These are phyloP conservation scores for Cotesia glomerata DNA, from an alignment of 1,140 invertebrate species.

Conservation along the genomic window DNA sequence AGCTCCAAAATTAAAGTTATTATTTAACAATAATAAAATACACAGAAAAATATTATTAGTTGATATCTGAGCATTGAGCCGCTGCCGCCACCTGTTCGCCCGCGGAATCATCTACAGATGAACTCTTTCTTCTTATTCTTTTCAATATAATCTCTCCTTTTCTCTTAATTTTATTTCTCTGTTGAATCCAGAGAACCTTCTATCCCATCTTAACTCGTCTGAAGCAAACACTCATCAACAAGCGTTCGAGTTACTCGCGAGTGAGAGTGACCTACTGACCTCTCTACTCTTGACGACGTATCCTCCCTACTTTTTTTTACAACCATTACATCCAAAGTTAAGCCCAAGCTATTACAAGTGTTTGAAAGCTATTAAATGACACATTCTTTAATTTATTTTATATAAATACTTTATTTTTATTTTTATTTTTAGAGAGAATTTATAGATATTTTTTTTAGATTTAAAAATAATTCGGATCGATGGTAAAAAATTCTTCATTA, in stretches of 20 bases:
- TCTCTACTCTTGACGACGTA: conserved; percentile 46
- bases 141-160: neutral
- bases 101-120: neutral
- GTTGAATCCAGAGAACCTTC: neutral
- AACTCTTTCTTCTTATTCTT: neutral
- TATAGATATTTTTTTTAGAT: too few relatives aligned
- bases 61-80: conserved; percentile 33
- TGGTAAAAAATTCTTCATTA: too few relatives aligned
- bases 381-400: too few relatives aligned
- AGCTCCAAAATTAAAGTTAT: too few relatives aligned
- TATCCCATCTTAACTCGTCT: too few relatives aligned
- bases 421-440: too few relatives aligned
- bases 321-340: neutral
- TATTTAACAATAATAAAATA: too few relatives aligned
- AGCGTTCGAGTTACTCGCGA: conserved; percentile 35
- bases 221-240: conserved; percentile 18
- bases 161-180: neutral
- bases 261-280: conserved; percentile 62
- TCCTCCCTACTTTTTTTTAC: conserved; percentile 13
- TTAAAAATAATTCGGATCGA: too few relatives aligned
- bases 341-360: too few relatives aligned
- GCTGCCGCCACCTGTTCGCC: conserved; percentile 38
- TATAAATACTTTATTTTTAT: too few relatives aligned
- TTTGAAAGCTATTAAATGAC: too few relatives aligned
- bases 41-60: too few relatives aligned